phyloP scores from a whole-genome alignment of 1,140 invertebrate genomes.

The Acromyrmex heyeri region DNA sequence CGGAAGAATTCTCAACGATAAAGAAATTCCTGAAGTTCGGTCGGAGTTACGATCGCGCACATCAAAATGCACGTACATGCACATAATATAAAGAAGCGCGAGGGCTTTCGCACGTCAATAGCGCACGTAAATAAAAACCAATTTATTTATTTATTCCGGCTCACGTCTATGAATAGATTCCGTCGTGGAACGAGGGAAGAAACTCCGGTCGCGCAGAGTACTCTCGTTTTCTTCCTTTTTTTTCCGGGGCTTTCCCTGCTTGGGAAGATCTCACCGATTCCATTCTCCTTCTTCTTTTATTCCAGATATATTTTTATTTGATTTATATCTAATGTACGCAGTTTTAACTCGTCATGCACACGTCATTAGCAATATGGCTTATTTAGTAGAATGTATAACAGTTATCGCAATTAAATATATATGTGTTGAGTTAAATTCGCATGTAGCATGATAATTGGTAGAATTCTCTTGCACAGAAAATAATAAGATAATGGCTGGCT shows the following conservation, averaged over 20 bases:
- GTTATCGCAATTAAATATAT: conserved; percentile 47
- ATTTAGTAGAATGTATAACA: conserved; percentile 37
- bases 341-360: conserved; percentile 45
- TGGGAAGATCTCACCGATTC: conserved; percentile 75
- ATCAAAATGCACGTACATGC: conserved; percentile 70
- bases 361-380: conserved; percentile 33
- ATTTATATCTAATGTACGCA: conserved; percentile 58
- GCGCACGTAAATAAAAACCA: conserved; percentile 68
- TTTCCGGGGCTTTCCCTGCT: conserved; percentile 77
- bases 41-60: conserved; percentile 63
- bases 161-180: conserved; percentile 73
- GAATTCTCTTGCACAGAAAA: conserved; percentile 38
- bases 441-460: conserved; percentile 8
- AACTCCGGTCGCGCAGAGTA: conserved; percentile 65
- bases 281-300: conserved; percentile 10
- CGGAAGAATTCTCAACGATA: neutral
- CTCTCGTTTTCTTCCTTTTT: conserved; percentile 72
- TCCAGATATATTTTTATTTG: conserved; percentile 49
- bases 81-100: conserved; percentile 45
- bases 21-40: conserved; percentile 19
- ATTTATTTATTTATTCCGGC: conserved; percentile 80
- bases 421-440: conserved; percentile 25
- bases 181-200: conserved; percentile 67
- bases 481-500: conserved; percentile 41
- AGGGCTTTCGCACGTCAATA: conserved; percentile 69